Conservation (phyloP, 2,797 vertebrate species). For the Molothrus ater region DNA sequence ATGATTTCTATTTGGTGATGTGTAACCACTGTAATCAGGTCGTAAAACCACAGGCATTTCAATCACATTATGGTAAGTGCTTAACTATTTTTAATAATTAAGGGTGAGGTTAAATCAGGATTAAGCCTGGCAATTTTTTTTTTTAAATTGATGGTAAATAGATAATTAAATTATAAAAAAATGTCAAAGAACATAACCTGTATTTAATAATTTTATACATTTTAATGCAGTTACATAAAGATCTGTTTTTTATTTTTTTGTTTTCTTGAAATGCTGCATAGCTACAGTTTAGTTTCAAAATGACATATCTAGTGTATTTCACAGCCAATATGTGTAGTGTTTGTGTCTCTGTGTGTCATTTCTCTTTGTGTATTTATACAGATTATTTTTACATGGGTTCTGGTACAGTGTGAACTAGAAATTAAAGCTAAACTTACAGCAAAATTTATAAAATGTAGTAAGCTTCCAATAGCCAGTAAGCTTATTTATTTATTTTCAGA, state of each 20-base stretch:
- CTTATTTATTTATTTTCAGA: slow-evolving; percentile 30
- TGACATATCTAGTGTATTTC: not conserved
- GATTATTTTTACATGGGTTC: not conserved
- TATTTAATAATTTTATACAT: slow-evolving; percentile 21
- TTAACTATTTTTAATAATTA: slow-evolving; percentile 75
- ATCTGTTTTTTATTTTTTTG: slow-evolving; percentile 2
- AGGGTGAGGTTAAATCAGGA: slow-evolving; percentile 72
- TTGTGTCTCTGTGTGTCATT: not conserved
- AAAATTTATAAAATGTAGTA: not conserved
- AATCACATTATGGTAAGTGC: slow-evolving; percentile 98
- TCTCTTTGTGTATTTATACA: not conserved
- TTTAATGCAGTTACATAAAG: not conserved
- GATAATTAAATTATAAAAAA: slow-evolving; percentile 52
- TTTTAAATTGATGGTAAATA: slow-evolving; percentile 25
- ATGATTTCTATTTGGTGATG: slow-evolving; percentile 99
- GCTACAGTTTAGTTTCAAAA: not conserved
- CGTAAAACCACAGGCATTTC: slow-evolving; percentile 99
- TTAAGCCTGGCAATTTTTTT: slow-evolving; percentile 65
- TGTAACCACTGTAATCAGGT: slow-evolving; percentile 98
- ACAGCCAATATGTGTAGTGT: not conserved
- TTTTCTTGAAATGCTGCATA: slow-evolving; percentile 1
- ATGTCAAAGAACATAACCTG: slow-evolving; percentile 37
- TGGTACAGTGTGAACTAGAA: not conserved
- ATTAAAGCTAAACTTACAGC: not conserved
- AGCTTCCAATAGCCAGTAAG: not conserved